A percentile compares a stretch with the other conserved stretches of the same genome.
Evolutionary conservation across 2,113 vertebrate species (phyloP).

Genomic region (Microcebus jonahi): DNA sequence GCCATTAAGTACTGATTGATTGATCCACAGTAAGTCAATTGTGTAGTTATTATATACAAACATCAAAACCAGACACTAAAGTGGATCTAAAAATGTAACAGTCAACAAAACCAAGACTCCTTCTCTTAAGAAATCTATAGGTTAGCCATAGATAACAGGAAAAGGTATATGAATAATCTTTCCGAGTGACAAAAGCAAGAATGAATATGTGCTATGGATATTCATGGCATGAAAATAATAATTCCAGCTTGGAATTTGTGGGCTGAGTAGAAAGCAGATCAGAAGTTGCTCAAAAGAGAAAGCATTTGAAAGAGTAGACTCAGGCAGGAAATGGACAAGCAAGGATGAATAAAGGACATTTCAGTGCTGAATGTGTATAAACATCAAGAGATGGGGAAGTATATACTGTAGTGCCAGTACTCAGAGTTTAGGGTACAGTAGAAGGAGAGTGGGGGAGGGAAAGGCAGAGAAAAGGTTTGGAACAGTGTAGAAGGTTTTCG

Average conservation of each 20-base stretch:
- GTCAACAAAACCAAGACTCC: background rate
- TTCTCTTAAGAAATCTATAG: background rate
- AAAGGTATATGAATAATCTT: background rate
- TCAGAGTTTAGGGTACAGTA: background rate
- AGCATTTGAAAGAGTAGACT: background rate
- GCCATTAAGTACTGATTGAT: background rate
- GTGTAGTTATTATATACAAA: background rate
- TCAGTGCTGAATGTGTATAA: background rate
- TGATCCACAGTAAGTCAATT: background rate
- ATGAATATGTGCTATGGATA: background rate
- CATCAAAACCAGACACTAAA: background rate
- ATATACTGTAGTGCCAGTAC: background rate
- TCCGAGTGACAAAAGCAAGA: conserved; percentile 24
- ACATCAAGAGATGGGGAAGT: background rate
- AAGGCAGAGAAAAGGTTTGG: background rate
- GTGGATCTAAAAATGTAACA: background rate
- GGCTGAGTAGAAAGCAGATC: background rate
- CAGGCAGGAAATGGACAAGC: background rate
- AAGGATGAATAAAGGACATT: background rate
- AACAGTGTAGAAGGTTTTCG: background rate
- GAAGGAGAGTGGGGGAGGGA: background rate
- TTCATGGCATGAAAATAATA: background rate
- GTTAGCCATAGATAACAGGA: background rate
- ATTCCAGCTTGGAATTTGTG: background rate
- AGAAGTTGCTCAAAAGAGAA: background rate